phyloP scores from a whole-genome alignment of 2,113 vertebrate genomes.

The Tragelaphus imberbis region DNA sequence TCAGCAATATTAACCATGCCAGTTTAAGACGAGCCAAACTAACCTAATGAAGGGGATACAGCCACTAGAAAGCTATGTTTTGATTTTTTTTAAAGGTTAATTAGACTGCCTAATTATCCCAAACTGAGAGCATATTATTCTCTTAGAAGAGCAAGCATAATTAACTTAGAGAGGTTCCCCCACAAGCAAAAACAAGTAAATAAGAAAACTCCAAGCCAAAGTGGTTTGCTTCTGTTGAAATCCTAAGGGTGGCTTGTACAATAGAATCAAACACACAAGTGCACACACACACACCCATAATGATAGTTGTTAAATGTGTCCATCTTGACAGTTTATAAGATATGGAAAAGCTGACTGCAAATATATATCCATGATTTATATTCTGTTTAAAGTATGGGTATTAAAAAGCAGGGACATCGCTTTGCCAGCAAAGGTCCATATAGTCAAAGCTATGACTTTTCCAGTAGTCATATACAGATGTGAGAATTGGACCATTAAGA shows the following conservation, averaged over 20 bases:
- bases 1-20: slow-evolving; percentile 70
- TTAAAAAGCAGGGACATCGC: neutral
- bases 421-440: neutral
- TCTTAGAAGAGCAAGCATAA: slow-evolving; percentile 70
- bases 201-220: slow-evolving; percentile 32
- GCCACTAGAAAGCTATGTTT: slow-evolving; percentile 66
- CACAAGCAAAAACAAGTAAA: slow-evolving; percentile 59
- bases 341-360: neutral
- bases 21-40: slow-evolving; percentile 68
- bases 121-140: slow-evolving; percentile 57
- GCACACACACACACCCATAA: neutral
- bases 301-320: neutral
- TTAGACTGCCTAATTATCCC: slow-evolving; percentile 77
- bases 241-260: neutral
- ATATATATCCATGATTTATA: neutral
- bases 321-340: neutral
- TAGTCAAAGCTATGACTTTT: neutral
- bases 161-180: slow-evolving; percentile 71
- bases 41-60: slow-evolving; percentile 75
- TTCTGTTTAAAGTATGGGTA: neutral
- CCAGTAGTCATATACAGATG: neutral
- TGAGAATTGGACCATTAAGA: neutral
- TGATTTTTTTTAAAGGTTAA: slow-evolving; percentile 70
- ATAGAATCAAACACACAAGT: neutral
- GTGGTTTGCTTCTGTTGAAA: slow-evolving; percentile 47